Percentiles rank a stretch among this genome's conserved stretches.
These are phyloP conservation scores for Pammene fasciana DNA, from an alignment of 2,888 invertebrate species.

Conservation along the genomic window DNA sequence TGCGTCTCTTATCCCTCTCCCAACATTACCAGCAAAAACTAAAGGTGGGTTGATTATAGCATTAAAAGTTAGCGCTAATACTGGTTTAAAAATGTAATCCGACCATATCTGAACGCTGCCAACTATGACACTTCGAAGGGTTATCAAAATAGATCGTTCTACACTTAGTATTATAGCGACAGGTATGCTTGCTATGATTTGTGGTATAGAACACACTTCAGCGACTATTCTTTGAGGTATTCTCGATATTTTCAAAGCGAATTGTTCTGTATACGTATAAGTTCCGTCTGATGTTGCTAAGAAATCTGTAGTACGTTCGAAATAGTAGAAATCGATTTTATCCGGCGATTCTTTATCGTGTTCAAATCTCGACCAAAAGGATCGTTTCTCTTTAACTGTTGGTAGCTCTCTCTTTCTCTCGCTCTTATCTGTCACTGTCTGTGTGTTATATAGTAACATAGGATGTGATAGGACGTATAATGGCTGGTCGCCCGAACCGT, in stretches of 20 bases:
- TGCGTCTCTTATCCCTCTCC: conserved; percentile 14
- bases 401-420: not conserved
- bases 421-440: not conserved
- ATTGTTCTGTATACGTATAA: conserved; percentile 21
- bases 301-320: conserved; percentile 20
- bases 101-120: conserved; percentile 35
- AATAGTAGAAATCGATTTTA: conserved; percentile 31
- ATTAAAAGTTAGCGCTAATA: conserved; percentile 22
- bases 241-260: conserved; percentile 14
- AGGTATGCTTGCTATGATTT: conserved; percentile 12
- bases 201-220: conserved; percentile 20
- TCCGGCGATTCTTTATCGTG: conserved; percentile 16
- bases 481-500: conserved; percentile 12
- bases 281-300: conserved; percentile 20
- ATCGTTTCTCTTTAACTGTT: not conserved
- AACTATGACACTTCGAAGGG: conserved; percentile 1
- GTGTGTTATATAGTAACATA: conserved; percentile 10
- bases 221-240: conserved; percentile 22
- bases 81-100: conserved; percentile 26
- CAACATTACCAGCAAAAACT: conserved; percentile 26
- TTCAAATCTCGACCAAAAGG: conserved; percentile 29
- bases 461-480: conserved; percentile 23
- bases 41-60: conserved; percentile 31
- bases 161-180: conserved; percentile 18
- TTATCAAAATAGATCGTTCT: conserved; percentile 20